Evolutionary conservation across 2,888 invertebrate genomes (phyloP), one percentile per base, ranked within the genome.

Genomic region (Hanleya hanleyi): DNA sequence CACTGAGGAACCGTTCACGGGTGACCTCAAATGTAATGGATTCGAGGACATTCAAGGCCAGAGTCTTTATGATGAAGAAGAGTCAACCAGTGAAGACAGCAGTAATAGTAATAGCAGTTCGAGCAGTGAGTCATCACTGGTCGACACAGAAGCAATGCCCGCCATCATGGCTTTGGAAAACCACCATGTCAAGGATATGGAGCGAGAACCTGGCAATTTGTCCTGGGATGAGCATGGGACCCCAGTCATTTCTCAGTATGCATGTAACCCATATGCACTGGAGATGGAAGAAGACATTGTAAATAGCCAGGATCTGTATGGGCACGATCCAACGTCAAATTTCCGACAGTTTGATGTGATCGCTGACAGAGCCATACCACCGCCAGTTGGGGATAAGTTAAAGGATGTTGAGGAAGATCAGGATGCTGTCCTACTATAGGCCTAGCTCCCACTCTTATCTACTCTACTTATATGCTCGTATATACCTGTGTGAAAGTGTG

Each of bases 211-310:
- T n/a, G 37, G 64, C 9, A 37, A 64, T 37, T 26, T 64, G 2
- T 64, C 37, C 9, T 64, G 64, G 64, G 64, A 64, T 36, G 64
- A 64, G 9, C 35, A 64, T 36, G 64, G 64, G 12, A 64, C 37
- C 5, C 64, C 64, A 15, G 64, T 64, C 38, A 35, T 37, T 18
- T 7, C 35, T 15, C 35, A 64, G 26, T 64, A 64, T 36, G 64
- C 64, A 15, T 64, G 64, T 37, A 64, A 64, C 36, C 64, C 64
- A 32, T 64, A 64, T 64, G 64, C 64, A 37, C n/a, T 64, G 15
- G 64, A 37, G 9, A 37, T 37, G 38, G 64, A 64, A 4, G 64
- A 64, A 36, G 64, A 64, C 38, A 36, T 64, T 37, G 35, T 64
- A 12, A 64, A 37, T 37, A 37, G 64, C 9, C 57, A 57, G 32